Evolutionary conservation across 2,113 vertebrate species (phyloP), one percentile per base, ranked within the genome.

Genomic region (Neopipo cinnamomea): DNA sequence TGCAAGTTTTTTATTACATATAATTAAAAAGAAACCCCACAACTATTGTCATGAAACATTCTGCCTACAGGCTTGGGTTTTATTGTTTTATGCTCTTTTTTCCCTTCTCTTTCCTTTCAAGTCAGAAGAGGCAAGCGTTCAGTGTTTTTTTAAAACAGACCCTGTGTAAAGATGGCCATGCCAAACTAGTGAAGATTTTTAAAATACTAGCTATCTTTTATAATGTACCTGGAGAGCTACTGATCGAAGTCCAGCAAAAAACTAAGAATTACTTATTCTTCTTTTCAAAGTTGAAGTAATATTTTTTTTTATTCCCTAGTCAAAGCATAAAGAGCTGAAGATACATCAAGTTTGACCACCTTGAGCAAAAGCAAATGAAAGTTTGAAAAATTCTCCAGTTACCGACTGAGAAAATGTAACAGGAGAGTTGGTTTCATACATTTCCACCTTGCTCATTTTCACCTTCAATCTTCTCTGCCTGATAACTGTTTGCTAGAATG

Each of bases 1-100:
- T 90, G 71, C 50, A 93, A 83, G 62, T n/a, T 85, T 96, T 91
- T 89, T 89, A 68, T 50, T 76, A 89, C 19, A 50, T 79, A 77
- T 61, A 91, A 95, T 91, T 93, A 85, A 93, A 94, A 91, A 87
- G 56, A 89, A 94, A 73, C 31, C 41, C 82, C 71, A 63, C 63
- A 88, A 85, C 67, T 71, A 88, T 27, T 74, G 63, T 62, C 87
- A 87, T 39, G 77, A 94, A 92, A 82, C 58, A 94, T 88, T 66
- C 68, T 20, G 61, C 82, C 88, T 88, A 86, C 3, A 4, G 75
- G 33, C 50, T 39, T n/a, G 52, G n/a, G 49, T 46, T 96, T 94
- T 59, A 96, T 27, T 91, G 67, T 55, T 93, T 88, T 91, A 66
- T 2, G 4, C 8, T 77, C 39, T 71, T 63, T 27, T 55, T 81